phyloP scores from a whole-genome alignment of 2,888 invertebrate species.

The Choreutis nemorana region DNA sequence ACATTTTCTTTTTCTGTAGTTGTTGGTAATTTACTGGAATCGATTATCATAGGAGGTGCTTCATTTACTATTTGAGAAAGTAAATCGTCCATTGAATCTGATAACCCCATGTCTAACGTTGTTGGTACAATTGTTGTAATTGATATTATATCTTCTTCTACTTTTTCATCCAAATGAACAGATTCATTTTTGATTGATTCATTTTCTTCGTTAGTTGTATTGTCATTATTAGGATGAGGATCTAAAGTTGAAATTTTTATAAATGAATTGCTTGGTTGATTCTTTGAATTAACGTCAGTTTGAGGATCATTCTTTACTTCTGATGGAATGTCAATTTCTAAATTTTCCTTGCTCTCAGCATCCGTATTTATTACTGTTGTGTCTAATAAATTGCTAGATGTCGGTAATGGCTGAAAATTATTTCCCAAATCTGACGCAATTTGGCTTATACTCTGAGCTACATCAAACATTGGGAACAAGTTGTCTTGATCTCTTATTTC shows the following conservation, averaged over 20 bases:
- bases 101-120: constrained; percentile 44
- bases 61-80: constrained; percentile 54
- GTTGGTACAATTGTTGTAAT: constrained; percentile 15
- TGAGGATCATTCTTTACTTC: constrained; percentile 20
- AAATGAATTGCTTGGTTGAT: constrained; percentile 29
- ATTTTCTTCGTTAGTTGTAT: constrained; percentile 8
- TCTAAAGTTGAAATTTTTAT: constrained; percentile 48
- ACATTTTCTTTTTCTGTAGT: constrained; percentile 9
- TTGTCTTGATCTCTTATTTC: constrained; percentile 22
- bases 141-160: constrained; percentile 5
- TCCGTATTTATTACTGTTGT: constrained; percentile 24
- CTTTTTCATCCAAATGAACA: constrained; percentile 2
- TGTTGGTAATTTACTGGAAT: constrained; percentile 14
- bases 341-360: constrained; percentile 51
- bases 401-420: constrained; percentile 39
- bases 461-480: constrained; percentile 39
- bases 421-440: constrained; percentile 55
- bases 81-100: constrained; percentile 55
- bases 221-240: constrained; percentile 24
- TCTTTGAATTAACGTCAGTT: constrained; percentile 13
- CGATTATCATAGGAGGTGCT: constrained; percentile 20
- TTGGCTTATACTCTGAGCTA: constrained; percentile 58
- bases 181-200: constrained; percentile 7
- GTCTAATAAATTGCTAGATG: constrained; percentile 36
- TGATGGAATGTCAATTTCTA: constrained; percentile 45